phyloP scores from a whole-genome alignment of 2,888 invertebrate species.

The Carpatolechia fugitivella region DNA sequence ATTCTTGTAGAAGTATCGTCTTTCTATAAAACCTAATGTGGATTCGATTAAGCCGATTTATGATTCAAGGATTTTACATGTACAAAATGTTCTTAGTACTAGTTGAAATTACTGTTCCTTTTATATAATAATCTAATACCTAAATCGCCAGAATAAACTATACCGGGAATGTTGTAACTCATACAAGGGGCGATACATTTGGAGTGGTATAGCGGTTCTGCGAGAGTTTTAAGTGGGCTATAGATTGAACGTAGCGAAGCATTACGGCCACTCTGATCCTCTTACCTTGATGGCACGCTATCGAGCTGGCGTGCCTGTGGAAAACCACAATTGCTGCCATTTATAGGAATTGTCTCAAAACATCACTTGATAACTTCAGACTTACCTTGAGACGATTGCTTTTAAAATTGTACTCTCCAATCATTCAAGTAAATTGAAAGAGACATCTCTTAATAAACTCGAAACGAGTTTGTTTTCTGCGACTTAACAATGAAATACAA shows the following conservation, averaged over 20 bases:
- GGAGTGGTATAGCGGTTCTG: not conserved
- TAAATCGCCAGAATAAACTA: no score
- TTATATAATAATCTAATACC: not conserved
- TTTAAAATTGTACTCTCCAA: slow-evolving; percentile 5
- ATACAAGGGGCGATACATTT: not conserved
- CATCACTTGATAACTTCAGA: slow-evolving; percentile 6
- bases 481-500: no score
- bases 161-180: not conserved
- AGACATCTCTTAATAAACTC: not conserved
- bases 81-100: no score
- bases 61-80: no score
- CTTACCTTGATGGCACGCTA: slow-evolving; percentile 55
- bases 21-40: not conserved
- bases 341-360: slow-evolving; percentile 7
- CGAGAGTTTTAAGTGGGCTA: slow-evolving; percentile 35
- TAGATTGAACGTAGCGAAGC: slow-evolving; percentile 40
- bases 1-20: slow-evolving; percentile 27
- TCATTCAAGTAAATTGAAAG: not conserved
- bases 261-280: slow-evolving; percentile 57
- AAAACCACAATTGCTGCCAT: slow-evolving; percentile 8
- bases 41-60: slow-evolving; percentile 6
- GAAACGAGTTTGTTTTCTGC: no score
- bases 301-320: slow-evolving; percentile 37
- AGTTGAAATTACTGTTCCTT: no score
- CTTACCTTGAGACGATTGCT: slow-evolving; percentile 6